These are phyloP conservation scores for Sclerurus mexicanus DNA, from an alignment of 2,113 vertebrate species.

Conservation along the genomic window DNA sequence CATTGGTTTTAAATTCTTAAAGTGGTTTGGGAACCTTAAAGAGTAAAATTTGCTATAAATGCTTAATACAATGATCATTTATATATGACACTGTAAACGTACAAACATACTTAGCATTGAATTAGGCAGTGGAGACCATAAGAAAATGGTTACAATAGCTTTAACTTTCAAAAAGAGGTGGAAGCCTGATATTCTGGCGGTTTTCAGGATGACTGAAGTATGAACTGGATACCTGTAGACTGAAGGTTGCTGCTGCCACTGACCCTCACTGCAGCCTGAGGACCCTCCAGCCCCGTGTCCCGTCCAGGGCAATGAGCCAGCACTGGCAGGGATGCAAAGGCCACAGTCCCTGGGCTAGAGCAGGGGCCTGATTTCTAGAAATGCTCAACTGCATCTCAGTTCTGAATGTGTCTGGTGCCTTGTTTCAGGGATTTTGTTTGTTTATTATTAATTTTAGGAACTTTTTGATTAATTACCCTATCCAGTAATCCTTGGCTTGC, in stretches of 20 bases:
- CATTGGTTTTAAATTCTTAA: slow-evolving; percentile 61
- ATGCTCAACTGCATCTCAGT: neutral
- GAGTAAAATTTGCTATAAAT: slow-evolving; percentile 44
- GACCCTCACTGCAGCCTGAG: neutral
- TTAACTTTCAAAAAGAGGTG: neutral
- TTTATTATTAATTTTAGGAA: fast-evolving
- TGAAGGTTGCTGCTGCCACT: neutral
- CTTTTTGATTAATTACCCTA: neutral
- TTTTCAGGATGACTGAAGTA: neutral
- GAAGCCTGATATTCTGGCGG: neutral
- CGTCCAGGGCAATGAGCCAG: neutral
- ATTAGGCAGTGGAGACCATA: neutral
- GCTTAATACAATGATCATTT: slow-evolving; percentile 49
- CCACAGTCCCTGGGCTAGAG: neutral
- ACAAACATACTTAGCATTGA: neutral
- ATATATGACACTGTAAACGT: slow-evolving; percentile 13
- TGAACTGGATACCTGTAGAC: neutral
- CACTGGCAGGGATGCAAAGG: neutral
- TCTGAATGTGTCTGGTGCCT: neutral
- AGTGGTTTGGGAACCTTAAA: slow-evolving; percentile 50
- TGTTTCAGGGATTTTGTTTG: fast-evolving
- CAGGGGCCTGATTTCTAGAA: neutral
- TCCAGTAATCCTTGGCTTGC: neutral
- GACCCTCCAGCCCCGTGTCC: neutral
- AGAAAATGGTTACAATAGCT: neutral